Conservation (phyloP, 2,888 invertebrate species). For the Formica aserva region DNA sequence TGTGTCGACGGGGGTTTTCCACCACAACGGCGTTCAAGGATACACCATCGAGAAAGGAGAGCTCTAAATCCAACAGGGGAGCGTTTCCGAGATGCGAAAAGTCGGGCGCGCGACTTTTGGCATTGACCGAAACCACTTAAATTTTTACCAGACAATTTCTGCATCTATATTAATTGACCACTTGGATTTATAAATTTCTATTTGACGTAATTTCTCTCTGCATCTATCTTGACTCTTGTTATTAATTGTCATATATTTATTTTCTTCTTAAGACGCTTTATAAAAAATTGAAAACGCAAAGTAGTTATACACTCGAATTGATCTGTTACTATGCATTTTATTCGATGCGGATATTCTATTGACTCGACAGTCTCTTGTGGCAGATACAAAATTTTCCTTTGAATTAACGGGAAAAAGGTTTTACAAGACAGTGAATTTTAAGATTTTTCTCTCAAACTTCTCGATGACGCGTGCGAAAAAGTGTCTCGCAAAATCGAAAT, state of each 20-base stretch:
- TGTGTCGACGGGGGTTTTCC: constrained; percentile 1
- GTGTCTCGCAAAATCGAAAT: constrained; percentile 20
- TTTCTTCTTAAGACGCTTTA: neutral
- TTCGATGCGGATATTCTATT: constrained; percentile 11
- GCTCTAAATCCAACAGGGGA: neutral
- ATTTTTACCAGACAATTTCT: neutral
- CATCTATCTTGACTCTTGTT: neutral
- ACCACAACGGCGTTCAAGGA: constrained; percentile 3
- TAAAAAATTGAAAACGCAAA: neutral
- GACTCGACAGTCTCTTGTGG: neutral
- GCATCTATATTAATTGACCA: neutral
- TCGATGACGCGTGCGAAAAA: constrained; percentile 42
- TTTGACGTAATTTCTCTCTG: neutral
- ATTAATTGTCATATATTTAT: neutral
- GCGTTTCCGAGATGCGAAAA: constrained; percentile 7
- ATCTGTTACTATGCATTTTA: neutral
- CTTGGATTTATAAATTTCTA: neutral
- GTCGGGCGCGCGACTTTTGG: too few species aligned
- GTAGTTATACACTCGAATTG: neutral
- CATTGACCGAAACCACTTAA: neutral
- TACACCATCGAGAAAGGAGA: neutral
- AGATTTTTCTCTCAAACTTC: constrained; percentile 2
- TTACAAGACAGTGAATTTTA: constrained; percentile 32
- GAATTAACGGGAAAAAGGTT: constrained; percentile 22
- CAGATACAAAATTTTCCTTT: constrained; percentile 24